Conservation (phyloP, 2,888 invertebrate genomes). For the Thymelicus lineola region DNA sequence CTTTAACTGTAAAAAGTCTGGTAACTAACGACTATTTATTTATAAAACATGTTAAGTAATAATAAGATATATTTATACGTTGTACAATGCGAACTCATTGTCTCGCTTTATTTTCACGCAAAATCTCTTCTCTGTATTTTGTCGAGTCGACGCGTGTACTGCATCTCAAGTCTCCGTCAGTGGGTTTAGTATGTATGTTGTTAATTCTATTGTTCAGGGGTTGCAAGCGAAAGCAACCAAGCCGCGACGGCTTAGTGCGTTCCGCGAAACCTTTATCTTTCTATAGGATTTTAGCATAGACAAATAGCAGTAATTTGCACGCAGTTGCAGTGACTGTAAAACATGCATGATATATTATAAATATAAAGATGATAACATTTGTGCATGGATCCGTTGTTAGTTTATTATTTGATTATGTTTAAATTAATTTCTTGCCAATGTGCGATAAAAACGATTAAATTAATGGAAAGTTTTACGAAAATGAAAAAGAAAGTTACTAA, state of each 20-base stretch:
- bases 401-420: slow-evolving; percentile 7
- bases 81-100: background rate
- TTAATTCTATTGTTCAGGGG: slow-evolving; percentile 24
- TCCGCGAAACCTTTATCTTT: slow-evolving; percentile 23
- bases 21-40: too few relatives aligned
- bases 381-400: slow-evolving; percentile 22
- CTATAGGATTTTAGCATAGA: slow-evolving; percentile 27
- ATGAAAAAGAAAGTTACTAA: too few relatives aligned
- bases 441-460: slow-evolving; percentile 7
- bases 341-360: slow-evolving; percentile 37
- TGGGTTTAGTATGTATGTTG: slow-evolving; percentile 2
- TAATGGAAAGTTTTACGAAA: background rate
- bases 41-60: too few relatives aligned
- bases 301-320: slow-evolving; percentile 36
- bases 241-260: slow-evolving; percentile 8
- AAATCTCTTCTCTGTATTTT: slow-evolving; percentile 10
- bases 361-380: slow-evolving; percentile 32
- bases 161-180: slow-evolving; percentile 14
- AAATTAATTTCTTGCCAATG: slow-evolving; percentile 1
- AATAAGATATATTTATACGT: background rate
- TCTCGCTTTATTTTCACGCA: slow-evolving; percentile 16
- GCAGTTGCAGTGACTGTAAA: slow-evolving; percentile 31
- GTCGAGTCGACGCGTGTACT: slow-evolving; percentile 5
- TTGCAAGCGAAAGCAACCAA: slow-evolving; percentile 9
- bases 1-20: too few relatives aligned